Evolutionary conservation across 2,797 vertebrate genomes (phyloP).

Genomic region (Gallinago solitaria): DNA sequence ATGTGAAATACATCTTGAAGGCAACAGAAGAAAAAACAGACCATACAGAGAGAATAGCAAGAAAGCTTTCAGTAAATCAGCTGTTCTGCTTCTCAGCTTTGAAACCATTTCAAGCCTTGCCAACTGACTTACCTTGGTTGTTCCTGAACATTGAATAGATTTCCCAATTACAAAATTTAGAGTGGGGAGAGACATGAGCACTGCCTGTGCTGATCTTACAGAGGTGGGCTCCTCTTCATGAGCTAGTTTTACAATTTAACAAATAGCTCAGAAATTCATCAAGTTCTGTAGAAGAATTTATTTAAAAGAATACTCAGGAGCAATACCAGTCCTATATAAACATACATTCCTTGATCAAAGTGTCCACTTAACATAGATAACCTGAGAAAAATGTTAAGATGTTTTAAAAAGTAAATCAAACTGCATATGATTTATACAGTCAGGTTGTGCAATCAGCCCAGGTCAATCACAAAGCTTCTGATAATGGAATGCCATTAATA

Average conservation of each 20-base stretch:
- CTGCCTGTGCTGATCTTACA: not conserved
- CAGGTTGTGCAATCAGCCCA: slow-evolving; percentile 89
- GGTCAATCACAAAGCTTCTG: slow-evolving; percentile 89
- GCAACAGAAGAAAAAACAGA: accelerated
- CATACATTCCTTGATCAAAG: slow-evolving; percentile 89
- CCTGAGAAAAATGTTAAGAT: slow-evolving; percentile 88
- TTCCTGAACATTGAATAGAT: not conserved
- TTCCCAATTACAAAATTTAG: not conserved
- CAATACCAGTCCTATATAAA: slow-evolving; percentile 78
- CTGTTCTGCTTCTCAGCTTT: not conserved
- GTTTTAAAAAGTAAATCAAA: slow-evolving; percentile 88
- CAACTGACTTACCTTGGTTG: not conserved
- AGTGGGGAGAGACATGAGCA: not conserved
- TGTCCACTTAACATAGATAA: slow-evolving; percentile 88
- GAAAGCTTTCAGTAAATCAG: not conserved
- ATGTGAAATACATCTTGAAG: not conserved
- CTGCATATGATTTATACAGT: slow-evolving; percentile 82
- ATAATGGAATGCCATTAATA: slow-evolving; percentile 82
- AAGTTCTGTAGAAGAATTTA: not conserved
- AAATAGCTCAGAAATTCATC: not conserved
- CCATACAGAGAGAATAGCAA: not conserved
- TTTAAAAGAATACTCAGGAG: slow-evolving; percentile 89
- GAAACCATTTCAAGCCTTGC: not conserved
- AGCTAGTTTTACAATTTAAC: not conserved
- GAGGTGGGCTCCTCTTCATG: not conserved